phyloP scores from a whole-genome alignment of 2,113 vertebrate genomes.

The Climacteris rufus region DNA sequence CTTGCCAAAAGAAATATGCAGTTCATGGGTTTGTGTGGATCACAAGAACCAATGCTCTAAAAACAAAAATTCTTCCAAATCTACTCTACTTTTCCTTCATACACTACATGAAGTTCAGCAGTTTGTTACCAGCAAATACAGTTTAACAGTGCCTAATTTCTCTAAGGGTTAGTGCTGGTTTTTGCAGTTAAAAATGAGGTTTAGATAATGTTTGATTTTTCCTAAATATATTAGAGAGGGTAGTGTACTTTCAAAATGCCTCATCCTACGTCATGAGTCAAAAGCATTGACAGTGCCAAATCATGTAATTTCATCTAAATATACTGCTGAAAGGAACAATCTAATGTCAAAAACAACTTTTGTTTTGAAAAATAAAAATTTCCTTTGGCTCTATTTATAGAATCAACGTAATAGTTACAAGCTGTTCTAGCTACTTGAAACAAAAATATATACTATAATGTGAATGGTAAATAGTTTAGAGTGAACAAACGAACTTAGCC shows the following conservation, averaged over 20 bases:
- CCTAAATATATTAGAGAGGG: not conserved
- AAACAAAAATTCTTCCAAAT: not conserved
- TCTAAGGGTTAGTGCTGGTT: not conserved
- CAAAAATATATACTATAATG: not conserved
- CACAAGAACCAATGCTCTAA: not conserved
- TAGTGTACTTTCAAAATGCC: not conserved
- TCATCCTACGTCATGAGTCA: not conserved
- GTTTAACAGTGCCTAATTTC: not conserved
- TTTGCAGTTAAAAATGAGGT: not conserved
- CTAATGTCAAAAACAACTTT: not conserved
- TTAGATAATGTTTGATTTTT: not conserved
- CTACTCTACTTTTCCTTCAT: not conserved
- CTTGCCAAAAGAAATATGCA: accelerated
- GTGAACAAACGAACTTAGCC: not conserved
- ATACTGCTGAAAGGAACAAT: not conserved
- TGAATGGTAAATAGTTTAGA: not conserved
- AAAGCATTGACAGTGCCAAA: constrained; percentile 8
- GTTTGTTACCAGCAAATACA: not conserved
- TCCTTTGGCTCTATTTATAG: not conserved
- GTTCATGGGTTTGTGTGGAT: not conserved
- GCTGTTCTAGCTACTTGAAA: not conserved
- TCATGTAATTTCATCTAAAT: constrained; percentile 8
- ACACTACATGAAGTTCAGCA: not conserved
- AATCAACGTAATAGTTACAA: not conserved
- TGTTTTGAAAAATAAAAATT: not conserved